Evolutionary conservation across 2,888 invertebrate species (phyloP), one percentile per base, ranked within the genome.

Genomic region (Ariolimax columbianus): DNA sequence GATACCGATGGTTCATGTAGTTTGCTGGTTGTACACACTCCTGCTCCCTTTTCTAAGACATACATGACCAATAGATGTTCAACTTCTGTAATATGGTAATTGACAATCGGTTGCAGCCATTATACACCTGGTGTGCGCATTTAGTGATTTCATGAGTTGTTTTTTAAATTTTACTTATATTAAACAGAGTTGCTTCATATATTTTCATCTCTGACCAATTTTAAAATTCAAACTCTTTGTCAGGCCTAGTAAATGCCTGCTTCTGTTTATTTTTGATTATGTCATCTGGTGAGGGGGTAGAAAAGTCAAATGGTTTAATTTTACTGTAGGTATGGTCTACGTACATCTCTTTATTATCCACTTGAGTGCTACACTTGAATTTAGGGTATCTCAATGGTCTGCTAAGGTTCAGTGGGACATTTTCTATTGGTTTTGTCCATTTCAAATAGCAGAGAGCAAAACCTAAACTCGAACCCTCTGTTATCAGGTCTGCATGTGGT

Each of bases 251-350:
- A 79, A 93, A 93, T 9, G 93, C 93, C 47, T 85, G 89, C 63
- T 89, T 91, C 86, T 93, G 93, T 84, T 88, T 91, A n/a, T 86
- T 77, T 88, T 91, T 94, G 82, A 96, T 95, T 83, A 94, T 89
- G 92, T 95, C 95, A 93, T 96, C 96, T 19, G 96, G 96, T 0
- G 96, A 96, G 2, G 95, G 95, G 68, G 94, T 94, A 51, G 95
- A 93, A 93, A 96, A 96, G 87, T 95, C 94, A 94, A 96, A 96
- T 73, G 91, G 88, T 30, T 75, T 81, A 19, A 91, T 87, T n/a
- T 85, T 75, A 11, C 86, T 84, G 51, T 51, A 38, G 38, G 68
- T 77, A 77, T 6, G 19, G 17, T 77, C 77, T 63, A 30, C 11
- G 63, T 83, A 83, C 47, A 83, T 6, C 6, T n/a, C 33, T 47